These are phyloP conservation scores for Tenthredo distinguenda DNA, from an alignment of 2,888 invertebrate genomes.

Conservation along the genomic window DNA sequence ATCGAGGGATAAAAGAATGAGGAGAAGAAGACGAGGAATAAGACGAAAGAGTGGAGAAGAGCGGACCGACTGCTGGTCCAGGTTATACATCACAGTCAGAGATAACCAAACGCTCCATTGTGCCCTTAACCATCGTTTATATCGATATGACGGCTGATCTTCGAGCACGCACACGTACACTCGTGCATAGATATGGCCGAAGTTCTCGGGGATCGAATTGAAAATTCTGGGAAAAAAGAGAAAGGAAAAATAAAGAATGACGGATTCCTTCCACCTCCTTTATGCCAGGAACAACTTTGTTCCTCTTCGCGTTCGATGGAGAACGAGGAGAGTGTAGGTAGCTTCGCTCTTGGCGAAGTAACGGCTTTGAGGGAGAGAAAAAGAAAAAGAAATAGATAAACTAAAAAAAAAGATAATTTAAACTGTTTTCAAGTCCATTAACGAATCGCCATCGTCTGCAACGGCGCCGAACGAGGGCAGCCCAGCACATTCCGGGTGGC, in stretches of 20 bases:
- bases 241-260: not conserved
- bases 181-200: not conserved
- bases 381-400: not conserved
- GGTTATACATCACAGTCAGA: constrained; percentile 64
- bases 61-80: constrained; percentile 44
- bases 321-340: not conserved
- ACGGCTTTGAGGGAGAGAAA: constrained; percentile 20
- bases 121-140: constrained; percentile 64
- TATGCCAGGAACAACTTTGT: not conserved
- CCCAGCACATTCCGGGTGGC: not conserved
- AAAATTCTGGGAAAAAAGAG: not conserved
- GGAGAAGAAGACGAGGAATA: constrained; percentile 7
- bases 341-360: not conserved
- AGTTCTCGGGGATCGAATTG: not conserved
- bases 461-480: constrained; percentile 4
- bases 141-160: constrained; percentile 66
- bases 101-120: constrained; percentile 67
- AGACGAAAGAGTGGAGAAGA: constrained; percentile 18
- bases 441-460: constrained; percentile 32
- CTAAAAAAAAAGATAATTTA: not conserved
- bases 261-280: not conserved
- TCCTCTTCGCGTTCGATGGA: not conserved
- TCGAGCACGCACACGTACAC: not conserved
- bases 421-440: constrained; percentile 58
- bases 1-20: not conserved